Conservation (phyloP, 2,888 invertebrate species). For the Parnassius apollo region DNA sequence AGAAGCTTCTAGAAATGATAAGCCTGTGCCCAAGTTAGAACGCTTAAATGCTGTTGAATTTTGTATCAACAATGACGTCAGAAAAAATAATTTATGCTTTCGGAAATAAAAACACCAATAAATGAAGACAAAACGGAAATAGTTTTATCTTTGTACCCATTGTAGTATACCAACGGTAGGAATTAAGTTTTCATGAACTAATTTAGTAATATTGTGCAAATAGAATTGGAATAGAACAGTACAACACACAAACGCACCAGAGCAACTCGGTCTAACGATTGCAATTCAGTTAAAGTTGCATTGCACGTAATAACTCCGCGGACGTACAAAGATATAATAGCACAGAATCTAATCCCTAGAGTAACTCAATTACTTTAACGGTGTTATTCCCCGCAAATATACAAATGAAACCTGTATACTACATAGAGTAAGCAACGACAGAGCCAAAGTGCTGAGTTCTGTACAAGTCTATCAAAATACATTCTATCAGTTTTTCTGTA, state of each 20-base stretch:
- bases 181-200: background rate
- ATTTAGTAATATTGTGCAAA: background rate
- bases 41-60: no score
- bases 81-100: no score
- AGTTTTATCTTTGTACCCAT: no score
- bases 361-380: conserved; percentile 23
- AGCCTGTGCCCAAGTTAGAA: no score
- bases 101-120: no score
- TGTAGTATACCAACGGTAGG: no score
- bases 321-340: conserved; percentile 20
- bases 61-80: no score
- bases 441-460: no score
- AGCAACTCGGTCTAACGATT: conserved; percentile 7
- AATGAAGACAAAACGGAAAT: no score
- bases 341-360: conserved; percentile 20
- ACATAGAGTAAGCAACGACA: conserved; percentile 2
- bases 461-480: no score
- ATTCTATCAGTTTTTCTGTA: no score
- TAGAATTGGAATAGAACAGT: background rate
- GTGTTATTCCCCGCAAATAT: conserved; percentile 20
- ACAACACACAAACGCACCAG: conserved; percentile 1
- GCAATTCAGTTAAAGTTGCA: conserved; percentile 14
- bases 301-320: conserved; percentile 17
- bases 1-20: no score
- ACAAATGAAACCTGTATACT: conserved; percentile 11